These are phyloP conservation scores for Pseudopodoces humilis DNA, from an alignment of 2,113 vertebrate genomes.

Conservation along the genomic window DNA sequence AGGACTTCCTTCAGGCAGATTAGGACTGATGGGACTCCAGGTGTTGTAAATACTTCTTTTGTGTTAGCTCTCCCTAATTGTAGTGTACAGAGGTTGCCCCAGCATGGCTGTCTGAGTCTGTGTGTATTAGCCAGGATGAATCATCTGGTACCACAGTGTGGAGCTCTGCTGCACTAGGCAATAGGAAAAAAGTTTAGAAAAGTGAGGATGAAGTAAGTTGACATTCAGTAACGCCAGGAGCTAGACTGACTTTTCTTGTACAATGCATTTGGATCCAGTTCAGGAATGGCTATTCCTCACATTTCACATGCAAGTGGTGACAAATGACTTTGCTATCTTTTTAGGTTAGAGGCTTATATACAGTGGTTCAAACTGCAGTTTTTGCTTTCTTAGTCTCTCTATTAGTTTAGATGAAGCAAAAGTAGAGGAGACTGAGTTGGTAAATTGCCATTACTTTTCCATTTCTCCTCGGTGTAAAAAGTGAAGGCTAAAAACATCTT, in stretches of 20 bases:
- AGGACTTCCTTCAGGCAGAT: background rate
- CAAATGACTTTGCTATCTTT: background rate
- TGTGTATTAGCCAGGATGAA: accelerated
- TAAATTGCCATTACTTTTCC: background rate
- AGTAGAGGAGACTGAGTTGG: background rate
- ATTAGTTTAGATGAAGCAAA: background rate
- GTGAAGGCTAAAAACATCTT: background rate
- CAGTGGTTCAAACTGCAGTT: background rate
- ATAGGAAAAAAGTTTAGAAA: background rate
- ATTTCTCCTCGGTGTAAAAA: background rate
- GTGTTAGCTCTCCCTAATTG: background rate
- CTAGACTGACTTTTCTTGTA: background rate
- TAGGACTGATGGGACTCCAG: background rate
- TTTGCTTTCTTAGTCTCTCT: background rate
- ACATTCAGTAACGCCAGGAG: background rate
- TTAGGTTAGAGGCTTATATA: background rate
- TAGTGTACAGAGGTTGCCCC: accelerated
- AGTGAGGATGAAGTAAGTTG: background rate
- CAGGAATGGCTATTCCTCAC: background rate
- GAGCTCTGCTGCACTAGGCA: background rate
- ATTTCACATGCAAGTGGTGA: background rate
- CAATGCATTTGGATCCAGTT: background rate
- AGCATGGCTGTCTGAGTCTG: background rate
- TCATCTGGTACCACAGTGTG: background rate
- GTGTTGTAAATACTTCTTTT: background rate